phyloP scores from a whole-genome alignment of 2,888 invertebrate species.

The Scaptomyza reducta region DNA sequence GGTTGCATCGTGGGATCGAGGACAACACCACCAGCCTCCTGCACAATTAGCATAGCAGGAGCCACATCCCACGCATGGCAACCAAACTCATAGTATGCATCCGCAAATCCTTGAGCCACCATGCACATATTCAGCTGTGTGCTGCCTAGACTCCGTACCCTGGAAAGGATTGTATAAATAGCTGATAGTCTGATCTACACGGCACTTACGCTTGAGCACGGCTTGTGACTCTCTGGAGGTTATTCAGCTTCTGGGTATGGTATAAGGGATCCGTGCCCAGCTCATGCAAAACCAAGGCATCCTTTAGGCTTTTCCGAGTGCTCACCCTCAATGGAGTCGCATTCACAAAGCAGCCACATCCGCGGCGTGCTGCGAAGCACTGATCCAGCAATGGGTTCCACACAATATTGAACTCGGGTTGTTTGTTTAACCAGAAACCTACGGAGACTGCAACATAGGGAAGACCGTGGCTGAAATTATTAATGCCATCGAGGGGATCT shows the following conservation, averaged over 20 bases:
- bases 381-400: constrained; percentile 51
- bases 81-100: constrained; percentile 94
- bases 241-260: background rate
- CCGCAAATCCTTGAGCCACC: constrained; percentile 93
- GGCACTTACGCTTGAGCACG: constrained; percentile 31
- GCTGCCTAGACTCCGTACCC: constrained; percentile 22
- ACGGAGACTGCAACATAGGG: constrained; percentile 61
- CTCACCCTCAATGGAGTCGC: background rate
- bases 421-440: constrained; percentile 43
- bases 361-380: constrained; percentile 19
- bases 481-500: constrained; percentile 65
- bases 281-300: constrained; percentile 31
- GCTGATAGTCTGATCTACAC: too few relatives aligned
- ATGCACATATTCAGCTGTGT: constrained; percentile 94
- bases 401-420: constrained; percentile 48
- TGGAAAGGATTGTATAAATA: background rate
- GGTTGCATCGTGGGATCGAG: constrained; percentile 91
- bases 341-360: constrained; percentile 27
- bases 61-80: constrained; percentile 96
- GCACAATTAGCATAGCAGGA: constrained; percentile 91
- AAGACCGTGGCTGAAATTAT: constrained; percentile 61
- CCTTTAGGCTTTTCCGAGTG: background rate
- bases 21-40: constrained; percentile 96
- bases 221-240: constrained; percentile 4
- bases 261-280: constrained; percentile 1